These are phyloP conservation scores for Leptinotarsa tumamoca DNA, from an alignment of 2,888 invertebrate species.

Conservation along the genomic window DNA sequence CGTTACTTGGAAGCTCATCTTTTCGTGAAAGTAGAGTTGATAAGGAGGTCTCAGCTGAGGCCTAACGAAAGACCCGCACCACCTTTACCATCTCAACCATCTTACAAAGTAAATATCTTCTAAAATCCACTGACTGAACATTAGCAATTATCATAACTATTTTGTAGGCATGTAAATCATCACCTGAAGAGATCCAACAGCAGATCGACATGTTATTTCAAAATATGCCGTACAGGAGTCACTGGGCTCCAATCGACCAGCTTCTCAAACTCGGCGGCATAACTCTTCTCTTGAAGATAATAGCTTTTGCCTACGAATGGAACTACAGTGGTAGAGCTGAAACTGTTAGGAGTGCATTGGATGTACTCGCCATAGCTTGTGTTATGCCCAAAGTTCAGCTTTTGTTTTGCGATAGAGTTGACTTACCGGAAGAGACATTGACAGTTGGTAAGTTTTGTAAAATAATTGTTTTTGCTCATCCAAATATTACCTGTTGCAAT, in stretches of 20 bases:
- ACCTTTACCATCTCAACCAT: conserved; percentile 63
- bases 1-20: conserved; percentile 94
- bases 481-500: too few species aligned
- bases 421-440: conserved; percentile 81
- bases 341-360: conserved; percentile 84
- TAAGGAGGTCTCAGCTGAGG: conserved; percentile 71
- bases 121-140: conserved; percentile 1
- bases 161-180: conserved; percentile 73
- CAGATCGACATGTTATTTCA: conserved; percentile 86
- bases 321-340: conserved; percentile 88
- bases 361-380: conserved; percentile 91
- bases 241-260: conserved; percentile 92
- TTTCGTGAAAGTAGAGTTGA: conserved; percentile 79
- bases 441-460: conserved; percentile 71
- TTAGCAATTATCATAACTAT: not conserved
- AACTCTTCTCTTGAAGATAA: conserved; percentile 83
- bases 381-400: conserved; percentile 86
- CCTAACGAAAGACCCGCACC: conserved; percentile 61
- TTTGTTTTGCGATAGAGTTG: conserved; percentile 80
- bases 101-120: conserved; percentile 63
- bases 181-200: conserved; percentile 86
- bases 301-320: conserved; percentile 93
- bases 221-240: conserved; percentile 78
- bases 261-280: conserved; percentile 87
- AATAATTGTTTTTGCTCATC: not conserved